Percentiles rank a stretch among this genome's conserved stretches.
Conservation (phyloP, 2,888 invertebrate genomes). For the Junonia oenone region DNA sequence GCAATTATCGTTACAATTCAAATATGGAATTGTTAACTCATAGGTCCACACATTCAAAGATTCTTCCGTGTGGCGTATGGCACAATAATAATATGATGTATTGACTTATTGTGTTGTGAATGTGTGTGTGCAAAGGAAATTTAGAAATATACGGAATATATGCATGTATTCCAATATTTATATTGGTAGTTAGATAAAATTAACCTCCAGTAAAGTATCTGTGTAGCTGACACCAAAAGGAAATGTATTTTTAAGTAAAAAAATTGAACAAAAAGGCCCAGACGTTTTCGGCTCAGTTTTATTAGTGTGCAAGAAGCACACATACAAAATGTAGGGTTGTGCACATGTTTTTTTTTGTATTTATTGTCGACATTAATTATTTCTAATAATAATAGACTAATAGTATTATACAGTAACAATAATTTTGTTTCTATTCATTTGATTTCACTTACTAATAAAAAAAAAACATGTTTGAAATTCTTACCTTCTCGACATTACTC, state of each 20-base stretch:
- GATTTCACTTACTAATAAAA: too few species aligned
- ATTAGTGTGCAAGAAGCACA: slow-evolving; percentile 22
- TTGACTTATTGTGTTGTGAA: not conserved
- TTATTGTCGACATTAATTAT: too few species aligned
- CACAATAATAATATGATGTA: too few species aligned
- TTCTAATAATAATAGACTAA: too few species aligned
- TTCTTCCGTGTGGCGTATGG: too few species aligned
- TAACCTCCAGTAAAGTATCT: not conserved
- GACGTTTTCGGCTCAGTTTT: slow-evolving; percentile 20
- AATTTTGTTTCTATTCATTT: too few species aligned
- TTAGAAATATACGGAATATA: not conserved
- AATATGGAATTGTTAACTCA: not conserved
- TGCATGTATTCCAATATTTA: not conserved
- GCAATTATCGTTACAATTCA: not conserved
- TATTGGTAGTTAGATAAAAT: not conserved
- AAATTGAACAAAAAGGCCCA: slow-evolving; percentile 22
- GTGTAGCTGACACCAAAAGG: not conserved
- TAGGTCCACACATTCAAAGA: not conserved
- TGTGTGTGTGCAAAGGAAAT: not conserved
- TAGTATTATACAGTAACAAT: too few species aligned
- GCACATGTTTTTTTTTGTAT: not conserved
- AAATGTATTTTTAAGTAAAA: slow-evolving; percentile 13
- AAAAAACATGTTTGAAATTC: too few species aligned
- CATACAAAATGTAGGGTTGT: slow-evolving; percentile 4
- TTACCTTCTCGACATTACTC: too few species aligned